A percentile compares a stretch with the other conserved stretches of the same genome.
Evolutionary conservation across 2,113 vertebrate genomes (phyloP).

Genomic region (Sisor rabdophorus): DNA sequence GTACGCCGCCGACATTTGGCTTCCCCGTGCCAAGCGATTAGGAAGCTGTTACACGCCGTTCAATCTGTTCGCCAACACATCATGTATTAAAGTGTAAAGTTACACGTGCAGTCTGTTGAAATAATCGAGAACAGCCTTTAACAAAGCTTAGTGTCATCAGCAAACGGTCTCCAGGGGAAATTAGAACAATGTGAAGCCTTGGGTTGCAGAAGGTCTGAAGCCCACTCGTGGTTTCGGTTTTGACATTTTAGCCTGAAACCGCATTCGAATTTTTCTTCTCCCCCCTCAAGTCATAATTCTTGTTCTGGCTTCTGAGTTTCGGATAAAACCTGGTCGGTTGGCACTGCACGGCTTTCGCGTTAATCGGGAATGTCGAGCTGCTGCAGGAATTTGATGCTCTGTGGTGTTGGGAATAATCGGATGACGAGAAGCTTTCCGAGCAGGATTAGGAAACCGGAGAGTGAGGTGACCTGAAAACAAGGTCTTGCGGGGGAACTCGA

Average conservation of each 20-base stretch:
- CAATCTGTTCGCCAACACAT: constrained; percentile 23
- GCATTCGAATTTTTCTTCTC: background rate
- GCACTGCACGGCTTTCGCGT: constrained; percentile 12
- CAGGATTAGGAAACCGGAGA: background rate
- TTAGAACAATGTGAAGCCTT: constrained; percentile 32
- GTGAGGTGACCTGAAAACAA: background rate
- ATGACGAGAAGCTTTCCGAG: background rate
- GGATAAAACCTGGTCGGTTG: constrained; percentile 1
- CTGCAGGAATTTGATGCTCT: constrained; percentile 19
- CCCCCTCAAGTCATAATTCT: constrained; percentile 16
- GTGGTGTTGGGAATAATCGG: background rate
- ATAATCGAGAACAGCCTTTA: constrained; percentile 28
- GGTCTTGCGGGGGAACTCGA: background rate
- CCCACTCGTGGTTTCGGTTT: constrained; percentile 23
- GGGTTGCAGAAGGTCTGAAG: constrained; percentile 33
- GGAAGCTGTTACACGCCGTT: background rate
- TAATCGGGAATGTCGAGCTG: constrained; percentile 3
- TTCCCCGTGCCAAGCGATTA: background rate
- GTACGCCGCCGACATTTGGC: background rate
- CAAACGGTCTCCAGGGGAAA: constrained; percentile 39
- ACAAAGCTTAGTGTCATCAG: constrained; percentile 39
- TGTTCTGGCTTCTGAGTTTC: constrained; percentile 22
- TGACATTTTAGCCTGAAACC: constrained; percentile 24
- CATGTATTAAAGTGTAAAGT: constrained; percentile 10
- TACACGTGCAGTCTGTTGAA: constrained; percentile 16